These are phyloP conservation scores for Antechinus stuartii DNA, from an alignment of 2,113 vertebrate genomes.

Conservation along the genomic window DNA sequence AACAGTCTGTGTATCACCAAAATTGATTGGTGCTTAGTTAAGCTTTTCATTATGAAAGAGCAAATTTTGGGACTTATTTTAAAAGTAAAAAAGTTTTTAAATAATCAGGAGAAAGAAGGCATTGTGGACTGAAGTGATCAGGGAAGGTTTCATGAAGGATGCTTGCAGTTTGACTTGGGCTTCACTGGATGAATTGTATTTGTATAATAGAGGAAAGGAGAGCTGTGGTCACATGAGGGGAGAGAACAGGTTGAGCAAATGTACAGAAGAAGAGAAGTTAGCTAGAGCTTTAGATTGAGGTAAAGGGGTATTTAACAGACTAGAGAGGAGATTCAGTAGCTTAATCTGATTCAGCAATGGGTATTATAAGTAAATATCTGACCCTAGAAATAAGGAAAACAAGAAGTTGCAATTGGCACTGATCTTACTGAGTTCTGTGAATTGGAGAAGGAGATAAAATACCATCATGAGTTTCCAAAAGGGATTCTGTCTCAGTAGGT, in stretches of 20 bases:
- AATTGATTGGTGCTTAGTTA: slow-evolving; percentile 76
- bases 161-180: neutral
- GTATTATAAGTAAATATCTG: neutral
- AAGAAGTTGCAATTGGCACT: neutral
- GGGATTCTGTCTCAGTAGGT: neutral
- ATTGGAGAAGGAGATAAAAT: neutral
- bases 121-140: neutral
- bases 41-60: slow-evolving; percentile 71
- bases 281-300: neutral
- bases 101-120: neutral
- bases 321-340: neutral
- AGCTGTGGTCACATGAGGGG: neutral
- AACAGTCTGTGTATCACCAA: slow-evolving; percentile 72
- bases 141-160: neutral
- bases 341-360: neutral
- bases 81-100: neutral
- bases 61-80: slow-evolving; percentile 67
- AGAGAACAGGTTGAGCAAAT: neutral
- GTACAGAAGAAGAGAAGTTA: neutral
- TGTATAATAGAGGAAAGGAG: neutral
- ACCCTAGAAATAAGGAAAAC: neutral
- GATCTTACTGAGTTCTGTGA: neutral
- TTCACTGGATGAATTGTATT: neutral
- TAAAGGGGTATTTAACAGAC: neutral
- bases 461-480: neutral